Evolutionary conservation across 2,888 invertebrate genomes (phyloP), one percentile per base, ranked within the genome.

Genomic region (Aspidiotus rigidus): DNA sequence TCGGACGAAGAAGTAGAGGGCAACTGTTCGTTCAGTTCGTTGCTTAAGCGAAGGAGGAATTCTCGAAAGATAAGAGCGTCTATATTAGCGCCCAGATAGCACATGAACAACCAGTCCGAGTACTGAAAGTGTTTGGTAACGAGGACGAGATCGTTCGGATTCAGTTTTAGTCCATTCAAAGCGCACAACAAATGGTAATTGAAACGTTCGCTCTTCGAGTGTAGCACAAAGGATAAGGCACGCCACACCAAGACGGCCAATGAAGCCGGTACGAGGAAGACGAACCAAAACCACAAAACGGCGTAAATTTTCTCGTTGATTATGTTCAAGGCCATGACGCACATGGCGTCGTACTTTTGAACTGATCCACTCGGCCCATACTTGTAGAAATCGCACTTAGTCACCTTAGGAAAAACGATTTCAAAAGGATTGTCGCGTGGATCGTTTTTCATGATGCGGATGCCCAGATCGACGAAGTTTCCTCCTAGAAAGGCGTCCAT

Each of bases 261-360:
- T 0, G 83, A 75, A 39, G 91, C 80, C 73, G 90, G 78, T 0
- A 85, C 77, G 0, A 89, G 86, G 71, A 93, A 79, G 61, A 90
- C 86, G 79, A 86, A 93, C 93, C 93, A 93, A 80, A 93, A 93
- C 93, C 93, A 93, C 62, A 93, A 84, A 80, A 93, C 91, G 73
- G 93, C 88, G 81, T 91, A 93, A 0, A 93, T 92, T 79, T 93
- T 93, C 80, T 93, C 93, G 79, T 93, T 93, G 77, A 93, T 91
- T 74, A 93, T 92, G 80, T 93, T 93, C 72, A 93, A 80, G 0
- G 93, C 93, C 63, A 93, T 81, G 71, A 93, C 85, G 78, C 93
- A 93, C 61, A 93, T 82, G 59, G 89, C 88, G 79, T 93, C 93
- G 81, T 90, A 90, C 56, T 86, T 87, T 79, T 93, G 90, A 63